Evolutionary conservation across 2,888 invertebrate genomes (phyloP).

Genomic region (Sylvicola cinctus): DNA sequence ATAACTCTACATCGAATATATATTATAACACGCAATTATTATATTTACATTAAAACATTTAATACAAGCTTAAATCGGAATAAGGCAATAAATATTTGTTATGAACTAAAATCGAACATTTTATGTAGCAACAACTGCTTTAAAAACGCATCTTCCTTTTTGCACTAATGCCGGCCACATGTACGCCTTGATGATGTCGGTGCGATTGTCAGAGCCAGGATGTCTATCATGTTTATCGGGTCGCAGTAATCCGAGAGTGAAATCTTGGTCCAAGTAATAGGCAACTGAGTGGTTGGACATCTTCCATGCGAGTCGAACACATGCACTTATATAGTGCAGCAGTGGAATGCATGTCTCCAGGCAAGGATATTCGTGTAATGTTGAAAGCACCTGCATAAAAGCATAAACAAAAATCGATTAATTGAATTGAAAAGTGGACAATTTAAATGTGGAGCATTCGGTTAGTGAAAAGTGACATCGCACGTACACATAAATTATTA

Average conservation of each 20-base stretch:
- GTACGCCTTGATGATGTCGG: slow-evolving; percentile 56
- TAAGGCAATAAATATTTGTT: too few species aligned
- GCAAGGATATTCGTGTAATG: slow-evolving; percentile 84
- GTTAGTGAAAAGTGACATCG: too few species aligned
- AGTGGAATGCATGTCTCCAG: slow-evolving; percentile 59
- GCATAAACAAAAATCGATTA: slow-evolving; percentile 1
- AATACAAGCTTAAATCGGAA: too few species aligned
- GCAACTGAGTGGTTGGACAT: slow-evolving; percentile 53
- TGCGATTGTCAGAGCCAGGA: slow-evolving; percentile 51
- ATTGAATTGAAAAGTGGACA: too few species aligned
- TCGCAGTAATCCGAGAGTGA: slow-evolving; percentile 44
- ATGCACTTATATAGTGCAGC: slow-evolving; percentile 57
- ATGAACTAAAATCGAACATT: slow-evolving; percentile 1
- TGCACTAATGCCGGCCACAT: slow-evolving; percentile 76
- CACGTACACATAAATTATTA: too few species aligned
- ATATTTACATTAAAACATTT: too few species aligned
- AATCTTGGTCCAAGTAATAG: slow-evolving; percentile 44
- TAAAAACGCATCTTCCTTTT: slow-evolving; percentile 55
- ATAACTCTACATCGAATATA: slow-evolving; percentile 3
- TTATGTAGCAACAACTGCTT: slow-evolving; percentile 69
- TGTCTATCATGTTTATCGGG: slow-evolving; percentile 62
- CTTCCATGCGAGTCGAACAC: slow-evolving; percentile 75
- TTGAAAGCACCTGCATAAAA: slow-evolving; percentile 56
- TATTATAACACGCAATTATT: too few species aligned
- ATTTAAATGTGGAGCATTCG: too few species aligned